Evolutionary conservation across 2,888 invertebrate genomes (phyloP).

Genomic region (Pollenia amentaria): DNA sequence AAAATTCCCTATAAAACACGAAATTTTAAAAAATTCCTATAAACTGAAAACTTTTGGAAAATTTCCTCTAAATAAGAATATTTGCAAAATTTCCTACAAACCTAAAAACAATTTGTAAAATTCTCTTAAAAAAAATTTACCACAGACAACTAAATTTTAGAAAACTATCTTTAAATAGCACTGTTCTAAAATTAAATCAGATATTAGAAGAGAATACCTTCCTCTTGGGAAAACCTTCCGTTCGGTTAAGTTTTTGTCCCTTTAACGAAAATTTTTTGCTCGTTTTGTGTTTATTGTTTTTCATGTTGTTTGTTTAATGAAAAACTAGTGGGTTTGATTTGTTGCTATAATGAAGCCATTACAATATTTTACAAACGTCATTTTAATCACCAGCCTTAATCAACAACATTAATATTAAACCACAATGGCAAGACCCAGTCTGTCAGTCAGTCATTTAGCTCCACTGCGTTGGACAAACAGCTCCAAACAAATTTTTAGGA

Average conservation of each 20-base stretch:
- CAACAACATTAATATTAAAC: constrained; percentile 64
- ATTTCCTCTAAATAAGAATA: too few species aligned
- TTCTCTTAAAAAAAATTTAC: too few species aligned
- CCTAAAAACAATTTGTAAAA: too few species aligned
- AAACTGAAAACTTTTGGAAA: too few species aligned
- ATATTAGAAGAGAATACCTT: too few species aligned
- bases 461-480: neutral
- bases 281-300: constrained; percentile 5
- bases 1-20: too few species aligned
- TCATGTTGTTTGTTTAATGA: constrained; percentile 44
- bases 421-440: constrained; percentile 42
- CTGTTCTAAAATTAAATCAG: too few species aligned
- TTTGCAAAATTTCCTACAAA: too few species aligned
- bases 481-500: constrained; percentile 25
- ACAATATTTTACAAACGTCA: constrained; percentile 73
- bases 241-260: neutral
- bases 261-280: constrained; percentile 20
- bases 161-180: too few species aligned
- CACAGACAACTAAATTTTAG: too few species aligned
- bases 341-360: constrained; percentile 74
- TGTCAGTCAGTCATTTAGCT: neutral
- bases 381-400: constrained; percentile 72
- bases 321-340: constrained; percentile 70
- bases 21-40: too few species aligned
- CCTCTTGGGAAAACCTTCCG: neutral